Percentiles rank a stretch among this genome's conserved stretches.
These are phyloP conservation scores for Dioctria linearis DNA, from an alignment of 2,888 invertebrate species.

Conservation along the genomic window DNA sequence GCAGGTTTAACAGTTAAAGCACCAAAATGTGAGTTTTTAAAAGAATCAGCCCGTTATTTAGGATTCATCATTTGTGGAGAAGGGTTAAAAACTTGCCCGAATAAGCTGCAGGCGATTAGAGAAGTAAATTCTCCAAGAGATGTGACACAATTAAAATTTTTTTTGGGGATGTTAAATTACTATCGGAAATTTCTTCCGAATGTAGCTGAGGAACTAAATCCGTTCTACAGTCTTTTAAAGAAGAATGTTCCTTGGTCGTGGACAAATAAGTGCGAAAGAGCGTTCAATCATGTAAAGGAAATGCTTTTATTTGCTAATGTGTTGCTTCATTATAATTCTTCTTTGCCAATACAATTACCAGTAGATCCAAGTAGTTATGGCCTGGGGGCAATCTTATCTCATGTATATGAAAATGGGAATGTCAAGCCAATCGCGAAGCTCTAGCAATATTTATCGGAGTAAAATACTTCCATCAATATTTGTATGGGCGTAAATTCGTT, in stretches of 20 bases:
- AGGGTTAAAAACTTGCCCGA: too few species aligned
- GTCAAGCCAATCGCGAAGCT: conserved; percentile 67
- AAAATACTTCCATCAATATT: conserved; percentile 66
- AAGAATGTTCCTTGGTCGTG: neutral
- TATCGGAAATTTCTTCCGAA: conserved; percentile 16
- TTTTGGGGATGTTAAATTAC: too few species aligned
- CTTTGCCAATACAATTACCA: neutral
- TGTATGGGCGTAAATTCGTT: conserved; percentile 66
- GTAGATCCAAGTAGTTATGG: neutral
- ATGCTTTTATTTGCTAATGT: neutral
- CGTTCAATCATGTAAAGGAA: neutral
- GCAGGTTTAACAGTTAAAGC: neutral
- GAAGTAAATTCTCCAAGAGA: too few species aligned
- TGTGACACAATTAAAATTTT: too few species aligned
- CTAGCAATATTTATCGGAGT: conserved; percentile 65
- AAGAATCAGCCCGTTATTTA: too few species aligned
- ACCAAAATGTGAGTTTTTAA: too few species aligned
- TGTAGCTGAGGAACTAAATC: neutral
- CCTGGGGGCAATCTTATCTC: conserved; percentile 12
- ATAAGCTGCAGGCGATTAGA: too few species aligned
- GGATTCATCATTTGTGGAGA: too few species aligned
- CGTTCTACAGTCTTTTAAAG: conserved; percentile 54
- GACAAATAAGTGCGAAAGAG: neutral
- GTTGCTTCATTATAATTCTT: neutral
- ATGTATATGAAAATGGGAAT: conserved; percentile 60